A percentile compares a stretch with the other conserved stretches of the same genome.
These are phyloP conservation scores for Dasyurus viverrinus DNA, from an alignment of 2,113 vertebrate genomes.

Conservation along the genomic window DNA sequence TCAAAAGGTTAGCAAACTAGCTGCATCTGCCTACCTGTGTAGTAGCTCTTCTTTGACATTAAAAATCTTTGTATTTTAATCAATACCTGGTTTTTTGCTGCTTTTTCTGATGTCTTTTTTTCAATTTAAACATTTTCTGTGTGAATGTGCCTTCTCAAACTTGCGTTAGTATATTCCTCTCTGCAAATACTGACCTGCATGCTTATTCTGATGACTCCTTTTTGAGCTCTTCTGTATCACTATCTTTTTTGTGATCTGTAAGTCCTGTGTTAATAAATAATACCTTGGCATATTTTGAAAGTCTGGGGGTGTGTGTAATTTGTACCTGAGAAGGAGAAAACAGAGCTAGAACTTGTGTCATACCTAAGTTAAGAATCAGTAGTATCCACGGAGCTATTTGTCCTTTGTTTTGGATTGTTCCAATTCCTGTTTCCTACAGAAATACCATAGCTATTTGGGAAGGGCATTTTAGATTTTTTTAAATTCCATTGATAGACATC, in stretches of 20 bases:
- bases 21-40: constrained; percentile 80
- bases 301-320: constrained; percentile 91
- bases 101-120: constrained; percentile 75
- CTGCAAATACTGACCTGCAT: constrained; percentile 88
- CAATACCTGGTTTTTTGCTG: constrained; percentile 67
- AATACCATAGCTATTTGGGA: background rate
- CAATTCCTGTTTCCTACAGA: constrained; percentile 35
- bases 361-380: constrained; percentile 75
- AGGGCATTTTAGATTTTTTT: constrained; percentile 36
- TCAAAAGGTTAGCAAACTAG: constrained; percentile 87
- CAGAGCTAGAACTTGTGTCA: constrained; percentile 63
- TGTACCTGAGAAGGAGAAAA: constrained; percentile 77
- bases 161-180: constrained; percentile 88
- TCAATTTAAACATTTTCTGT: constrained; percentile 89
- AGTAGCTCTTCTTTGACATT: constrained; percentile 85
- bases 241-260: constrained; percentile 94
- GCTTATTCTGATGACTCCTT: constrained; percentile 83
- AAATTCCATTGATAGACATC: background rate
- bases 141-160: constrained; percentile 96
- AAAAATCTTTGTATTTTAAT: constrained; percentile 88
- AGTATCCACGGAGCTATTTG: constrained; percentile 61
- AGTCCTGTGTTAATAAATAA: constrained; percentile 99
- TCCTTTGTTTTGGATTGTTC: constrained; percentile 41
- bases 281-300: constrained; percentile 97
- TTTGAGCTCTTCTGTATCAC: constrained; percentile 91